Base-by-base conservation (phyloP, 2,113 vertebrate species). In the Oryzias woworae region DNA sequence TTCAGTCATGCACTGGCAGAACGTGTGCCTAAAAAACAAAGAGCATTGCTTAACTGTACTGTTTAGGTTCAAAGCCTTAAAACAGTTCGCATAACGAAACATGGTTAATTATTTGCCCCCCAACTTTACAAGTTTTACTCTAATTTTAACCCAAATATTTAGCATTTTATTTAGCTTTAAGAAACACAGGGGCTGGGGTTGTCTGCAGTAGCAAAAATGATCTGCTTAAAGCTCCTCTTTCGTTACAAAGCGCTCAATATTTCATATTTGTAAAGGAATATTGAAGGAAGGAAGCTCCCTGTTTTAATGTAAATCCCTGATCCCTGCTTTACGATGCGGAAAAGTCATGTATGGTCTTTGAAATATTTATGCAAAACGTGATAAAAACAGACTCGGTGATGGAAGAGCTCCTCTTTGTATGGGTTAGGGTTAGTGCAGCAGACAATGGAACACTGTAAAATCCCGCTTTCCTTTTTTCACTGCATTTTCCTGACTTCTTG, bases 311-410 rank as follows among this genome's bases (percentile, higher is more conserved):
- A 23, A 64, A 71, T 74, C 63, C 69, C 69, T 74, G 4, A 71
- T 26, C 53, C 45, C 51, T 53, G 57, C 75, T 84, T 70, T 22
- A 71, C 58, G 81, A 80, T 76, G 80, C 78, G 80, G 54, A 46
- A 71, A 73, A 77, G 41, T 76, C 66, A 75, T 17, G 5, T 36
- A 15, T 70, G 56, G n/a, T 51, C 48, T 59, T 62, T 92, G 47
- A 90, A 91, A 88, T 81, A 90, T 88, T 85, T 0, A 90, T 91
- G 66, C 23, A 46, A 46, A 73, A 62, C 74, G 74, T 78, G 36
- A 78, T 45, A 69, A 73, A 58, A 81, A 69, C 61, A 62, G 52
- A 59, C 53, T 65, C 52, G 44, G 62, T 28, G 43, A 58, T 62
- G 22, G 44, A 71, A 52, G 62, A 26, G 22, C 49, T 56, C n/a